Percentiles rank a stretch among this genome's conserved stretches.
phyloP scores from a whole-genome alignment of 2,888 invertebrate genomes.

The Acleris sparsana region DNA sequence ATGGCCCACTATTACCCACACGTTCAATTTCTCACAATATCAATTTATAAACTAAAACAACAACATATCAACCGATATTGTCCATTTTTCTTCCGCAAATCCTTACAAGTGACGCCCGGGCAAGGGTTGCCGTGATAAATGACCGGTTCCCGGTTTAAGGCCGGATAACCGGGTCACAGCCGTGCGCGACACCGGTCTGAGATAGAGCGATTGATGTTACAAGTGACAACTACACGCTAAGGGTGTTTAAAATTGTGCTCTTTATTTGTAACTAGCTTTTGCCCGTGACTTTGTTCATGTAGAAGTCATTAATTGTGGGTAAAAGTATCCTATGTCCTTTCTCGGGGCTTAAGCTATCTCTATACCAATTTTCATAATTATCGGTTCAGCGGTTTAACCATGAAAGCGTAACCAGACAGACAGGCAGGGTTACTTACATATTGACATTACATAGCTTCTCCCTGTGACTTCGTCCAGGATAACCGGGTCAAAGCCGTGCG shows the following conservation, averaged over 20 bases:
- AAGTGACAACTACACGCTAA: conserved; percentile 26
- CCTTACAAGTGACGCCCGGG: conserved; percentile 35
- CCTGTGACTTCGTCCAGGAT: background rate
- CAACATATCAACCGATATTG: conserved; percentile 36
- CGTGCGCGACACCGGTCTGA: conserved; percentile 33
- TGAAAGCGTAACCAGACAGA: too few relatives aligned
- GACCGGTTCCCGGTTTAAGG: conserved; percentile 21
- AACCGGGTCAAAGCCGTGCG: conserved; percentile 36
- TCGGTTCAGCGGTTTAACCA: too few relatives aligned
- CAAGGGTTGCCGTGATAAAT: conserved; percentile 37
- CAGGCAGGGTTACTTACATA: too few relatives aligned
- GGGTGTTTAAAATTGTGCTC: conserved; percentile 14
- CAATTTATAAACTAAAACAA: conserved; percentile 29
- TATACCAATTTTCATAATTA: too few relatives aligned
- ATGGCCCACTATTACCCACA: too few relatives aligned
- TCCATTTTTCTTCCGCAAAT: conserved; percentile 38
- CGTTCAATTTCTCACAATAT: conserved; percentile 3
- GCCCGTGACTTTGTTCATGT: too few relatives aligned
- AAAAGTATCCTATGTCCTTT: too few relatives aligned
- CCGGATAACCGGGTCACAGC: conserved; percentile 37
- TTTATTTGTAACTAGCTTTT: background rate
- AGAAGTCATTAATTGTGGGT: too few relatives aligned
- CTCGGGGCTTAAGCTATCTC: too few relatives aligned
- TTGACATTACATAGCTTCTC: too few relatives aligned
- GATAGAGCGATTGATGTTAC: conserved; percentile 34